A percentile compares a stretch with the other conserved stretches of the same genome.
Evolutionary conservation across 2,113 vertebrate genomes (phyloP).

Genomic region (Anoura caudifer): DNA sequence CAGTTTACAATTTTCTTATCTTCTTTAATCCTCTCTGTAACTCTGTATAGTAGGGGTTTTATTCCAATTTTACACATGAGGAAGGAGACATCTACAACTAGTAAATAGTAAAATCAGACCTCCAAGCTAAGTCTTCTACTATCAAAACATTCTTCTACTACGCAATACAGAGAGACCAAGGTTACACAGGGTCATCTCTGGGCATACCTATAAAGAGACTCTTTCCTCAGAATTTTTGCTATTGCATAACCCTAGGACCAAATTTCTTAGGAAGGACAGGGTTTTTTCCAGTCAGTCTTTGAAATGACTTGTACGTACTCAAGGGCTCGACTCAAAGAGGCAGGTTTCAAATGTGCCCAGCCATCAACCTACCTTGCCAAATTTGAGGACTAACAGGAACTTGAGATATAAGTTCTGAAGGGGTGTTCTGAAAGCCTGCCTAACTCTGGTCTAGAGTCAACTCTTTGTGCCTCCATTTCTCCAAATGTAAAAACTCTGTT

Average conservation of each 20-base stretch:
- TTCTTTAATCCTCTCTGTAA: slow-evolving; percentile 40
- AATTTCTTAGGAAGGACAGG: neutral
- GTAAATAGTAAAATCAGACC: neutral
- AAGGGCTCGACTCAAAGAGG: neutral
- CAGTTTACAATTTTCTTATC: neutral
- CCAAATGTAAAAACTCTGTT: neutral
- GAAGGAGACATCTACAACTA: neutral
- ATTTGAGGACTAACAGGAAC: neutral
- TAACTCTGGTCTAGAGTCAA: neutral
- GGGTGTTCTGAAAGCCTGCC: neutral
- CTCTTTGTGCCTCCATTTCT: slow-evolving; percentile 8
- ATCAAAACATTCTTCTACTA: neutral
- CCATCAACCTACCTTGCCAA: slow-evolving; percentile 4
- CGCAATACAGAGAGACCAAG: neutral
- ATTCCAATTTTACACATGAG: slow-evolving; percentile 21
- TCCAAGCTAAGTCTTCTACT: neutral
- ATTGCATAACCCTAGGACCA: neutral
- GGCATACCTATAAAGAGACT: neutral
- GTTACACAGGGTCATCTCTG: neutral
- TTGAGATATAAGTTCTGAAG: neutral
- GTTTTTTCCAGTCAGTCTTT: neutral
- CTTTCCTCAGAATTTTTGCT: neutral
- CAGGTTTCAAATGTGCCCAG: slow-evolving; percentile 28
- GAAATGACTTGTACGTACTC: neutral
- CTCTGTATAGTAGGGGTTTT: neutral